phyloP scores from a whole-genome alignment of 2,113 vertebrate species.

The Urocitellus parryii region DNA sequence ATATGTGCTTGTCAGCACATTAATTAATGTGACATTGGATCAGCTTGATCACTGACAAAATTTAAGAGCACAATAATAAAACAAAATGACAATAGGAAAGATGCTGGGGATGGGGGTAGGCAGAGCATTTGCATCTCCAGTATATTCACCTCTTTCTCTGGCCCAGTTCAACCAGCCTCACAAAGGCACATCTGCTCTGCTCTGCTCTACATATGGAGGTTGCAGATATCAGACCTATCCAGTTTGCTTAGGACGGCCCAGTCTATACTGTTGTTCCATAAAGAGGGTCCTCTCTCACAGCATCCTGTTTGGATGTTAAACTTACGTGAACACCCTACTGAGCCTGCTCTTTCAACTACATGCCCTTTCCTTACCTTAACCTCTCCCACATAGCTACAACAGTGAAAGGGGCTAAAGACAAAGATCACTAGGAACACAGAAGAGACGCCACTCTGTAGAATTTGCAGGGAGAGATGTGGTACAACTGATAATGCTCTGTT shows the following conservation, averaged over 20 bases:
- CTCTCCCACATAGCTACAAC: neutral
- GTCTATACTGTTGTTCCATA: neutral
- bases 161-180: too few relatives aligned
- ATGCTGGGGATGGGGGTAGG: neutral
- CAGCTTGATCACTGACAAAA: slow-evolving; percentile 44
- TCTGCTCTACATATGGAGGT: neutral
- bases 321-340: neutral
- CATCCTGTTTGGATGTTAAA: neutral
- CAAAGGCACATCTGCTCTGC: neutral
- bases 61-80: slow-evolving; percentile 29
- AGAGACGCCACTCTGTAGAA: neutral
- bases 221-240: neutral
- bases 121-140: neutral
- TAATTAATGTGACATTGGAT: slow-evolving; percentile 24
- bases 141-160: neutral
- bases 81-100: neutral
- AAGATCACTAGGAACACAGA: neutral
- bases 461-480: neutral
- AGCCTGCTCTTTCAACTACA: neutral
- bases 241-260: neutral
- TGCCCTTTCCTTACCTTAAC: neutral
- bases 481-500: neutral
- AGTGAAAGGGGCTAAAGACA: neutral
- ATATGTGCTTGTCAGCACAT: neutral
- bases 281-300: neutral